phyloP scores from a whole-genome alignment of 2,797 vertebrate genomes.

The Parotocinclus haroldoi region DNA sequence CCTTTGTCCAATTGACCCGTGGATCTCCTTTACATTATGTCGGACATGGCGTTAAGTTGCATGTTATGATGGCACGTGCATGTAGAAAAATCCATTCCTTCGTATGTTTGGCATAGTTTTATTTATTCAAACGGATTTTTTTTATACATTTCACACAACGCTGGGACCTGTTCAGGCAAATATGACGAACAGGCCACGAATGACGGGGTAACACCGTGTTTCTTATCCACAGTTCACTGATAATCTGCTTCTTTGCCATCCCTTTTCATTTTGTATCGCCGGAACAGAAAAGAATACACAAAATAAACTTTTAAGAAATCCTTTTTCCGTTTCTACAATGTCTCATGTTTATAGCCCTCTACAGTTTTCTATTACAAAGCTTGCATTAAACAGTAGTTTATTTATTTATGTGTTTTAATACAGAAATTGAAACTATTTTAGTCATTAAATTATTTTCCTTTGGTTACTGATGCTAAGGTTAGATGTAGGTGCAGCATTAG shows the following conservation, averaged over 20 bases:
- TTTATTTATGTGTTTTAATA: too few species aligned
- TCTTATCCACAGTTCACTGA: conserved; percentile 73
- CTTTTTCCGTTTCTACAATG: too few species aligned
- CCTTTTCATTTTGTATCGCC: conserved; percentile 93
- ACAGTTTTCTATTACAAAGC: too few species aligned
- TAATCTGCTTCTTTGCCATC: conserved; percentile 85
- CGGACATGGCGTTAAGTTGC: conserved; percentile 82
- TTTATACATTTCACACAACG: conserved; percentile 53
- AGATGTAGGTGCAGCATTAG: too few species aligned
- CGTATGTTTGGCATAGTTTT: conserved; percentile 66
- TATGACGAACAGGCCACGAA: too few species aligned
- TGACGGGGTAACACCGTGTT: too few species aligned
- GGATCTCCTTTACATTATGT: conserved; percentile 57
- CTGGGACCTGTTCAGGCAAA: background rate
- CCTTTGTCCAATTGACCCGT: conserved; percentile 68
- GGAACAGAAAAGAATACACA: conserved; percentile 61
- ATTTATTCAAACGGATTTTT: conserved; percentile 75
- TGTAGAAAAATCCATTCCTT: conserved; percentile 71
- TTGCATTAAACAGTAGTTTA: too few species aligned
- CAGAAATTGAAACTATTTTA: too few species aligned
- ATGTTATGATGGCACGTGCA: conserved; percentile 83
- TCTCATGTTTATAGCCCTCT: too few species aligned
- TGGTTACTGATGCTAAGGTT: too few species aligned
- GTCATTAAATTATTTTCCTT: too few species aligned
- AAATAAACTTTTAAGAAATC: too few species aligned